These are phyloP conservation scores for Acrobasis repandana DNA, from an alignment of 2,888 invertebrate species.

Conservation along the genomic window DNA sequence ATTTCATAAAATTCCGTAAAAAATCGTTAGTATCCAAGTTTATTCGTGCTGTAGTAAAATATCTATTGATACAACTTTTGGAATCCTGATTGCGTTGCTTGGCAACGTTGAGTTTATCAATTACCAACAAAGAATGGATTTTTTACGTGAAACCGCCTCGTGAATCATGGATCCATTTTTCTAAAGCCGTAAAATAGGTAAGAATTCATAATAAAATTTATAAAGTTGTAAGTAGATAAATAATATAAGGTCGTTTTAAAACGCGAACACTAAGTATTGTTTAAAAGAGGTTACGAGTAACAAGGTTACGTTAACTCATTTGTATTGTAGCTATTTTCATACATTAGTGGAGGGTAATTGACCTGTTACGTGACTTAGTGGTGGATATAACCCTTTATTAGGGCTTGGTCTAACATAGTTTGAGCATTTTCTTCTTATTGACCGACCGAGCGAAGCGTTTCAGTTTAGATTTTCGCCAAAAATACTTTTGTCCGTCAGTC, in stretches of 20 bases:
- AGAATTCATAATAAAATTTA: constrained; percentile 19
- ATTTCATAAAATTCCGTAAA: neutral
- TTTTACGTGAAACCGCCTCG: constrained; percentile 36
- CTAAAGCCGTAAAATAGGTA: constrained; percentile 36
- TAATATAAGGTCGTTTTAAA: constrained; percentile 6
- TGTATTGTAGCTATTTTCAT: constrained; percentile 37
- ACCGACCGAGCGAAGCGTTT: too few relatives aligned
- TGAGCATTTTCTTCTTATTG: too few relatives aligned
- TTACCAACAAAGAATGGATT: constrained; percentile 32
- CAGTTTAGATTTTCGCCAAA: too few relatives aligned
- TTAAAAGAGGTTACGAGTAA: constrained; percentile 38
- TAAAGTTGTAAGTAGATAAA: neutral
- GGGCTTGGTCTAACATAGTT: neutral
- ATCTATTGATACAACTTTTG: constrained; percentile 29
- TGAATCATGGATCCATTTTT: constrained; percentile 35
- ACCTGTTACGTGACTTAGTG: constrained; percentile 43
- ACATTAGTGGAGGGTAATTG: constrained; percentile 48
- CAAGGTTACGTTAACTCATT: constrained; percentile 41
- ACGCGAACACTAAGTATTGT: constrained; percentile 37
- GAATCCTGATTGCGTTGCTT: constrained; percentile 66
- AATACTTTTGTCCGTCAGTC: too few relatives aligned
- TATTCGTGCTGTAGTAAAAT: neutral
- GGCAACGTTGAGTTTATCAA: constrained; percentile 54
- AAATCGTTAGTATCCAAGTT: neutral
- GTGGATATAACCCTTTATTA: neutral